These are phyloP conservation scores for Philypnodon macrostomus DNA, from an alignment of 2,797 vertebrate species.

Conservation along the genomic window DNA sequence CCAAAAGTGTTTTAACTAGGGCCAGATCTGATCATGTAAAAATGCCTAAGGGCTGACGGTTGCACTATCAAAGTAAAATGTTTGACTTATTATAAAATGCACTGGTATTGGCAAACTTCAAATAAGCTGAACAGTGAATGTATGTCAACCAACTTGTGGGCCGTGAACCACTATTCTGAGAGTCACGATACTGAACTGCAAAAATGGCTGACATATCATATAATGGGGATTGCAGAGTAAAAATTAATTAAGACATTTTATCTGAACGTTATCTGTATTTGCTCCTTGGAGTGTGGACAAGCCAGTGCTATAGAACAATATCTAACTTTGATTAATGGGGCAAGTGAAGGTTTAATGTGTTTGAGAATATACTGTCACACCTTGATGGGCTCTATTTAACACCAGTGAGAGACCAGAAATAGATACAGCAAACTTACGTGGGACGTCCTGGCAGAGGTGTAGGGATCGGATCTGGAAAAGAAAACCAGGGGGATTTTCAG, in stretches of 20 bases:
- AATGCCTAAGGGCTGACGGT: neutral
- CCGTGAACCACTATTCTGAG: no score
- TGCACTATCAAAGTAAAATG: neutral
- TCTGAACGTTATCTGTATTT: no score
- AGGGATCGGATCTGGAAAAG: conserved; percentile 87
- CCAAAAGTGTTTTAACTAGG: neutral
- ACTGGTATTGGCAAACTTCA: neutral
- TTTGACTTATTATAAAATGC: neutral
- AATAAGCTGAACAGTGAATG: no score
- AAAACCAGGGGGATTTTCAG: conserved; percentile 59
- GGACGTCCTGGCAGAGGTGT: conserved; percentile 87
- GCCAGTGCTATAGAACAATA: no score
- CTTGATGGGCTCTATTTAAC: conserved; percentile 16
- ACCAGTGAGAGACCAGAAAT: conserved; percentile 24
- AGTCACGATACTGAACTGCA: no score
- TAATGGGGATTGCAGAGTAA: no score
- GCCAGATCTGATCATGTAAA: neutral
- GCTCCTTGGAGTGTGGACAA: no score
- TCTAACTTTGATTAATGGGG: neutral
- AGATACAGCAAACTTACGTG: conserved; percentile 83
- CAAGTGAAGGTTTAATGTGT: neutral
- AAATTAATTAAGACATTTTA: no score
- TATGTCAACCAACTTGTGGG: no score
- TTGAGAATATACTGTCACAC: neutral
- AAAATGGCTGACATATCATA: no score